Percentiles rank a stretch among this genome's conserved stretches.
Evolutionary conservation across 2,888 invertebrate genomes (phyloP).

Genomic region (Cybosia mesomella): DNA sequence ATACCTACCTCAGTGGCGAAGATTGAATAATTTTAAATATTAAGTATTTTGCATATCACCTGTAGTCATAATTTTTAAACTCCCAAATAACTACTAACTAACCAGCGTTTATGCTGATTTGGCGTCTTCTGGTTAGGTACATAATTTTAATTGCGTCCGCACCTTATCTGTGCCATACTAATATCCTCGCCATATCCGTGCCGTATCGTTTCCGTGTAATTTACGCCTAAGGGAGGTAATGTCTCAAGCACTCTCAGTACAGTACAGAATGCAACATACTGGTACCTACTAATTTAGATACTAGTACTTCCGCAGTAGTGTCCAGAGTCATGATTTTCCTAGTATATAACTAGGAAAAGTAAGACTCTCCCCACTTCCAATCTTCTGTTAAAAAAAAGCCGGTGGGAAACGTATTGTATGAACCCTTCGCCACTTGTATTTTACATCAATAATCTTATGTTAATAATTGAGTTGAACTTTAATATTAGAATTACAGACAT

Average conservation of each 20-base stretch:
- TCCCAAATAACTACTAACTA: too few species aligned
- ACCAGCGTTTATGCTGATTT: not conserved
- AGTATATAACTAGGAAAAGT: not conserved
- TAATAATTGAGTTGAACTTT: slow-evolving; percentile 1
- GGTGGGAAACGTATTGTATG: not conserved
- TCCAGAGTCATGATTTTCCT: not conserved
- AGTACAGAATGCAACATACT: not conserved
- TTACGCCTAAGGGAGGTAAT: not conserved
- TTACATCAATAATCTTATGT: not conserved
- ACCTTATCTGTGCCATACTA: too few species aligned
- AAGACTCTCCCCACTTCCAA: not conserved
- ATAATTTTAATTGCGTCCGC: too few species aligned
- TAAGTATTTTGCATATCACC: too few species aligned
- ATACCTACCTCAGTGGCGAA: not conserved
- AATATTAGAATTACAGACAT: not conserved
- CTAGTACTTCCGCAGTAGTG: not conserved
- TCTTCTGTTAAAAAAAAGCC: too few species aligned
- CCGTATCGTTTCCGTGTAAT: too few species aligned
- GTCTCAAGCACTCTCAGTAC: not conserved
- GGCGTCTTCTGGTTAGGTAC: too few species aligned
- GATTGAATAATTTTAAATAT: not conserved
- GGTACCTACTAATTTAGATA: not conserved
- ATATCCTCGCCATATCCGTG: too few species aligned
- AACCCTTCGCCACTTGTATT: not conserved
- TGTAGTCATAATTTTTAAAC: not conserved